Conservation (phyloP, 2,888 invertebrate species). For the Graphium colonna region DNA sequence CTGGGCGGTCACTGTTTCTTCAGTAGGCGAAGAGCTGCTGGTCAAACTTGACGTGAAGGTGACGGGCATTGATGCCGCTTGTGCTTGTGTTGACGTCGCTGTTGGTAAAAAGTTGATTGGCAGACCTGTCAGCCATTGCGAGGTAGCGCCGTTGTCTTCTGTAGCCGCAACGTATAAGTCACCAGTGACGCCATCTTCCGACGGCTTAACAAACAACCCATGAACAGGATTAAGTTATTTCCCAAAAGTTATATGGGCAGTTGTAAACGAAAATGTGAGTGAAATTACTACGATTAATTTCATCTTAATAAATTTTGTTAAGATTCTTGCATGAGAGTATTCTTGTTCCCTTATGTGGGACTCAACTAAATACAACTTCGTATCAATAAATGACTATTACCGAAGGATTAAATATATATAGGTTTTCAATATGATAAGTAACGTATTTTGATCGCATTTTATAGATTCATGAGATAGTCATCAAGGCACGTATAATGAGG, state of each 20-base stretch:
- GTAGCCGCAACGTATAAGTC: conserved; percentile 71
- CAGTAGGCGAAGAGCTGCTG: conserved; percentile 36
- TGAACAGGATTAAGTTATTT: conserved; percentile 63
- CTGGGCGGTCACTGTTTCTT: conserved; percentile 43
- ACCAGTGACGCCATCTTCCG: conserved; percentile 62
- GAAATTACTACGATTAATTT: background rate
- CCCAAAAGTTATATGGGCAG: conserved; percentile 41
- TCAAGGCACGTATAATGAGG: conserved; percentile 11
- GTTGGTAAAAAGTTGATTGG: conserved; percentile 57
- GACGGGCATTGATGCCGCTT: conserved; percentile 33
- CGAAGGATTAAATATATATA: background rate
- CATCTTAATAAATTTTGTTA: conserved; percentile 5
- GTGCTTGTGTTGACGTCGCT: conserved; percentile 37
- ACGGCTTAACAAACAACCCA: conserved; percentile 65
- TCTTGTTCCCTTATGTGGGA: background rate
- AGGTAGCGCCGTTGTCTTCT: conserved; percentile 59
- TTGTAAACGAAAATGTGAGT: conserved; percentile 24
- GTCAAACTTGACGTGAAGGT: conserved; percentile 37
- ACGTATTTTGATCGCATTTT: background rate
- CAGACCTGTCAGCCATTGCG: conserved; percentile 67
- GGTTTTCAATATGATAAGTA: conserved; percentile 7
- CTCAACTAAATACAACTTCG: background rate
- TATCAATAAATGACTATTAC: background rate
- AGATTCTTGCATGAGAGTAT: conserved; percentile 9
- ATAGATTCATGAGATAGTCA: conserved; percentile 1